Evolutionary conservation across 2,888 invertebrate genomes (phyloP), one percentile per base, ranked within the genome.

Genomic region (Ryuthela nishihirai): DNA sequence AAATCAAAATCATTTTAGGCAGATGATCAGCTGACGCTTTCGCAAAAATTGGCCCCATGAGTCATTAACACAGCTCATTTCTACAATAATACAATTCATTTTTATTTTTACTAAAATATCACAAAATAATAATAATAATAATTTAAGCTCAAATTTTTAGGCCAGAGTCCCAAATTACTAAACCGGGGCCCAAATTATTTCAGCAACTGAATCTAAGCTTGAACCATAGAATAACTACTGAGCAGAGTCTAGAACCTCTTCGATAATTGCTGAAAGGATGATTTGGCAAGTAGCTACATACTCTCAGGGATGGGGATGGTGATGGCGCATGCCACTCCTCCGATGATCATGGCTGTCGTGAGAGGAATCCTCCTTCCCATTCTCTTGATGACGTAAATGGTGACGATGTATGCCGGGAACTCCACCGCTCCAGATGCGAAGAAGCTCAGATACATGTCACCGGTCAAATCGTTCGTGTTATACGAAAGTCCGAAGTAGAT

Each of bases 401-500:
- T 83, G 3, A 85, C 76, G 0, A 83, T 77, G 68, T 89, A 89
- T 67, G 87, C 85, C 0, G 91, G 91, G 40, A 88, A 76, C 71
- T 91, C 91, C 0, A 90, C 87, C 24, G 88, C 76, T 1, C 84
- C 85, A 76, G 85, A 82, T 6, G 88, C 79, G 69, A 88, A 88
- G 47, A 86, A 78, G 67, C 87, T 85, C 10, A 90, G 72, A 73
- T 82, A 89, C 0, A 90, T 89, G 73, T 90, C 88, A 15, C 87
- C 89, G 64, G 83, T 81, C n/a, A 90, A 76, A 68, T 83, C 85
- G 3, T 88, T 88, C 0, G 87, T 83, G 68, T 85, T 88, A 46
- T 91, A 73, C 0, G 89, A 88, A 1, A 91, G 76, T 0, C 90
- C 90, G 68, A 90, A 90, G 74, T 90, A 91, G 0, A 85, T 87